Conservation (phyloP, 2,113 vertebrate species). For the Heterotis niloticus region DNA sequence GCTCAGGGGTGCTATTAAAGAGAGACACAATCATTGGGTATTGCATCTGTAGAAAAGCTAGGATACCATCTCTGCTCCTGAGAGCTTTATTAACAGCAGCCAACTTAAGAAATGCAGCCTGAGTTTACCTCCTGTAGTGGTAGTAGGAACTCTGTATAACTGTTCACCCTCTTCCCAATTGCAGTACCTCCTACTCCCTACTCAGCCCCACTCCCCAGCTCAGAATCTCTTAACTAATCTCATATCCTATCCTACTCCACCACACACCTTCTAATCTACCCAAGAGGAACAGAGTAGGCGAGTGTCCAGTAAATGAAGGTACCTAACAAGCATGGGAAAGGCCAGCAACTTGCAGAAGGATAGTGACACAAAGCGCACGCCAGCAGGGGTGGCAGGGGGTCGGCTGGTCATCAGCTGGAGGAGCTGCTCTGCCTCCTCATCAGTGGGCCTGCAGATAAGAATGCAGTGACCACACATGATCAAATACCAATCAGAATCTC, state of each 20-base stretch:
- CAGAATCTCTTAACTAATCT: no score
- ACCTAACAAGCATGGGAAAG: conserved; percentile 95
- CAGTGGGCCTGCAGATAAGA: conserved; percentile 74
- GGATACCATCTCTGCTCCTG: neutral
- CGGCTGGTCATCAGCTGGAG: conserved; percentile 96
- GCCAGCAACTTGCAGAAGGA: conserved; percentile 96
- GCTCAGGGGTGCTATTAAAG: conserved; percentile 80
- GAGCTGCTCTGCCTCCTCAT: conserved; percentile 92
- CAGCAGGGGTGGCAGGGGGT: conserved; percentile 89
- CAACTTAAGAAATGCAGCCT: neutral
- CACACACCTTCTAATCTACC: neutral
- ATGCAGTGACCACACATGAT: neutral
- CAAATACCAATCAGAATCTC: neutral
- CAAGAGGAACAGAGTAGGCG: conserved; percentile 45
- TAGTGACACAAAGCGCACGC: conserved; percentile 92
- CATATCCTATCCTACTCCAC: neutral
- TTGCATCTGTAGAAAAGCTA: neutral
- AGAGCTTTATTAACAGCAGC: neutral
- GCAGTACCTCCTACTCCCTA: no score
- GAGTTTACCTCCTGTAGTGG: neutral
- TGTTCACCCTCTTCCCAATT: no score
- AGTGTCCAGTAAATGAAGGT: conserved; percentile 22
- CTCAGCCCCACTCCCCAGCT: no score
- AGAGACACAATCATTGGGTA: neutral
- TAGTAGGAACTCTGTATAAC: no score